phyloP scores from a whole-genome alignment of 2,888 invertebrate species.

The Xestobium rufovillosum region DNA sequence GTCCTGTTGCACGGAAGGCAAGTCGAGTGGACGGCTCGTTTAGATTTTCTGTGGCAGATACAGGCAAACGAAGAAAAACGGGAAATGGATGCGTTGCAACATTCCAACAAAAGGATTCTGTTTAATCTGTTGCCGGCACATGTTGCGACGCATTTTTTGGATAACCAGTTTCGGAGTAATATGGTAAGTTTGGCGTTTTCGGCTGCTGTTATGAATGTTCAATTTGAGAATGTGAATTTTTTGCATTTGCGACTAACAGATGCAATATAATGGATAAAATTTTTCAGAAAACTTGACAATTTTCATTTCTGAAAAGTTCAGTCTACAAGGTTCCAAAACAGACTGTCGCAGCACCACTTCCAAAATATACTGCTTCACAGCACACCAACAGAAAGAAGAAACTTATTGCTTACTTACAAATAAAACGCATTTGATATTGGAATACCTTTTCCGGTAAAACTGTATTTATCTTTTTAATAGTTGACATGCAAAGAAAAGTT shows the following conservation, averaged over 20 bases:
- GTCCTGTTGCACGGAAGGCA: conserved; percentile 76
- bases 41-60: conserved; percentile 75
- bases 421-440: too few relatives aligned
- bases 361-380: too few relatives aligned
- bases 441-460: too few relatives aligned
- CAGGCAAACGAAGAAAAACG: conserved; percentile 86
- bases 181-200: conserved; percentile 53
- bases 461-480: too few relatives aligned
- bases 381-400: too few relatives aligned
- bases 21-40: conserved; percentile 86
- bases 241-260: conserved; percentile 11
- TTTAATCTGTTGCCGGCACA: conserved; percentile 87
- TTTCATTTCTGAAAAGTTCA: too few relatives aligned
- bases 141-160: conserved; percentile 86
- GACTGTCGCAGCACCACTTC: too few relatives aligned
- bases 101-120: conserved; percentile 79
- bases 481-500: too few relatives aligned
- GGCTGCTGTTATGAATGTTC: conserved; percentile 25
- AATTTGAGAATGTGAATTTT: conserved; percentile 3
- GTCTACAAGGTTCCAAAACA: too few relatives aligned
- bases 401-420: too few relatives aligned
- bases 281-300: too few relatives aligned
- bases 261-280: too few relatives aligned
- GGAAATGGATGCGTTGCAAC: conserved; percentile 88
- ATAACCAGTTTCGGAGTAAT: conserved; percentile 80